phyloP scores from a whole-genome alignment of 2,113 vertebrate genomes.

The Crotalus horridus region DNA sequence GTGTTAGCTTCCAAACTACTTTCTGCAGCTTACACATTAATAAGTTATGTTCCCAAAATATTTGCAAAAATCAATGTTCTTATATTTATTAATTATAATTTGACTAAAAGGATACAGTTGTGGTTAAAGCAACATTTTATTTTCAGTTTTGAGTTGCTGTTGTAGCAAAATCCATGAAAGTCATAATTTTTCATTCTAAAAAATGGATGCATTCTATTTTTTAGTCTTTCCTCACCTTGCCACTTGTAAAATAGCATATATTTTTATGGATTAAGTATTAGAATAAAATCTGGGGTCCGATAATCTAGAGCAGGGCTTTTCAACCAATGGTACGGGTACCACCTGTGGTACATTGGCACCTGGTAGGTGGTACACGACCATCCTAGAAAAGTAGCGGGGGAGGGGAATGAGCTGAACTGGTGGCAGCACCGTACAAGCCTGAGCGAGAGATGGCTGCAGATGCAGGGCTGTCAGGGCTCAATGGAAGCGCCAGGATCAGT shows the following conservation, averaged over 20 bases:
- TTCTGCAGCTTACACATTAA: background rate
- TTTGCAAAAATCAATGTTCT: background rate
- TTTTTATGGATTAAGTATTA: background rate
- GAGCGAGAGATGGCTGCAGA: too few relatives aligned
- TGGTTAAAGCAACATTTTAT: constrained; percentile 21
- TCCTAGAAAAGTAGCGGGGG: too few relatives aligned
- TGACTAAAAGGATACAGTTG: background rate
- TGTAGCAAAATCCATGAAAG: constrained; percentile 30
- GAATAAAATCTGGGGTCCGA: constrained; percentile 6
- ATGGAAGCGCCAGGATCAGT: too few relatives aligned
- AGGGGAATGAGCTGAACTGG: too few relatives aligned
- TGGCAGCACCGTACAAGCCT: too few relatives aligned
- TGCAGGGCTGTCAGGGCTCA: too few relatives aligned
- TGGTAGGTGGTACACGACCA: too few relatives aligned
- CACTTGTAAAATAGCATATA: background rate
- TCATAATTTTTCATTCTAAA: constrained; percentile 1
- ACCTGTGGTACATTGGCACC: too few relatives aligned
- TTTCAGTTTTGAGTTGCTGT: background rate
- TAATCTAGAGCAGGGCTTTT: background rate
- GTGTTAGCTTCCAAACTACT: background rate
- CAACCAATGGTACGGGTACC: too few relatives aligned
- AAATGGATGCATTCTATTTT: constrained; percentile 2
- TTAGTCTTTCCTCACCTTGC: background rate
- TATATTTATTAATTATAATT: constrained; percentile 11
- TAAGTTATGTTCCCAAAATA: background rate